Conservation (phyloP, 2,888 invertebrate species). For the Orchesellides sinensis region DNA sequence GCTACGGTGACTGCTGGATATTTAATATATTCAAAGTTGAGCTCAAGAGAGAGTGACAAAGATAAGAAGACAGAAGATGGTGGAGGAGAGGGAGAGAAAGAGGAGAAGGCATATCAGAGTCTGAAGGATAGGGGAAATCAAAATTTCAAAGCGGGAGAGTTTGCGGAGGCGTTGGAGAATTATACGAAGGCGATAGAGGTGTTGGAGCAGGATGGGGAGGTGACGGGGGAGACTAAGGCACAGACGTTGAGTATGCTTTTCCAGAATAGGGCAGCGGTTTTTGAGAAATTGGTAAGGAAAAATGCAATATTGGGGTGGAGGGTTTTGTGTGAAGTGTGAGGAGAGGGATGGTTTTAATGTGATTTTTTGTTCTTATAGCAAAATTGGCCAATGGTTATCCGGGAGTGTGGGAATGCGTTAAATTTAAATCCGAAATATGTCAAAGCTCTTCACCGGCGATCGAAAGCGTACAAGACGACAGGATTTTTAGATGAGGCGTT, state of each 20-base stretch:
- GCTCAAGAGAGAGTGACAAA: neutral
- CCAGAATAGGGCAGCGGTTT: constrained; percentile 97
- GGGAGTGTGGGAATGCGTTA: constrained; percentile 91
- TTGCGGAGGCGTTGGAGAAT: constrained; percentile 91
- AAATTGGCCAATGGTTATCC: constrained; percentile 89
- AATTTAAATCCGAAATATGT: constrained; percentile 90
- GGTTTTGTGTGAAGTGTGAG: neutral
- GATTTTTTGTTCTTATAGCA: constrained; percentile 66
- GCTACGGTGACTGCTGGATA: constrained; percentile 40
- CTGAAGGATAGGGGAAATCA: constrained; percentile 93
- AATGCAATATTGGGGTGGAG: neutral
- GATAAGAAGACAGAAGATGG: neutral
- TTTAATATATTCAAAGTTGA: constrained; percentile 6
- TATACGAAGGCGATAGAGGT: constrained; percentile 97
- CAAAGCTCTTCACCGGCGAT: constrained; percentile 91
- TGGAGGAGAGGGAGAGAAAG: too few relatives aligned
- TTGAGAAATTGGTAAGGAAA: constrained; percentile 86
- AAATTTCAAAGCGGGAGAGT: constrained; percentile 90
- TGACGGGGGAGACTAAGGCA: constrained; percentile 38
- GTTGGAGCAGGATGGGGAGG: constrained; percentile 83
- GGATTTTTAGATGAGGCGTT: constrained; percentile 88
- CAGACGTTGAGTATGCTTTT: constrained; percentile 79
- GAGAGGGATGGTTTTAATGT: neutral
- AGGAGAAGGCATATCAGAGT: constrained; percentile 13
- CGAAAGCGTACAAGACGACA: constrained; percentile 88